Evolutionary conservation across 2,113 vertebrate genomes (phyloP).

Genomic region (Ptyas mucosa): DNA sequence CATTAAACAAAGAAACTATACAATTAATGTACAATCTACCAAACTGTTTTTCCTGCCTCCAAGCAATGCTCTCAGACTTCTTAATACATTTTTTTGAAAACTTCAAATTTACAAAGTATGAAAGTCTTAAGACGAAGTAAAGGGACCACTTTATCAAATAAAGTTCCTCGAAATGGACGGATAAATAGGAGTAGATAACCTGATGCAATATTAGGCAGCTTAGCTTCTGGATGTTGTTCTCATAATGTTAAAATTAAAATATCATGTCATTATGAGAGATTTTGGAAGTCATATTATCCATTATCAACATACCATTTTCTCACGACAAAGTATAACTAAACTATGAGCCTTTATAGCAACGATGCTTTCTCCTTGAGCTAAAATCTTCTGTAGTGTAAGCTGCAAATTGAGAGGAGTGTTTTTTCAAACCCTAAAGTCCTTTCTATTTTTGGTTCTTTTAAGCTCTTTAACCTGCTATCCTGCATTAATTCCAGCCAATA

Average conservation of each 20-base stretch:
- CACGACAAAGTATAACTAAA: slow-evolving; percentile 16
- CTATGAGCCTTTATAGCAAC: background rate
- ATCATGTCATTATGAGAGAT: background rate
- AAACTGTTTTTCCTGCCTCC: background rate
- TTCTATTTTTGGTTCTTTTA: slow-evolving; percentile 62
- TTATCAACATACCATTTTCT: background rate
- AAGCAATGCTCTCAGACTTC: background rate
- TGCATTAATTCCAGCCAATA: slow-evolving; percentile 60
- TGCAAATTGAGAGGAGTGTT: slow-evolving; percentile 53
- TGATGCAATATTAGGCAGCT: background rate
- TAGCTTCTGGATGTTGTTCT: background rate
- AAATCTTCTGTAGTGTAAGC: slow-evolving; percentile 30
- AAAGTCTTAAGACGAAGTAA: background rate
- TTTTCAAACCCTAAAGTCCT: slow-evolving; percentile 53
- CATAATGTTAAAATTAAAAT: background rate
- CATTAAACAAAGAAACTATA: background rate
- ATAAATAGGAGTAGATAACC: background rate
- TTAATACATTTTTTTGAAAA: background rate
- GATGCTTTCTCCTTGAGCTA: background rate
- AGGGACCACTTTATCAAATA: background rate
- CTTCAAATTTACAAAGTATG: no score
- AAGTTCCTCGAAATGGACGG: background rate
- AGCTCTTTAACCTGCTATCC: slow-evolving; percentile 63
- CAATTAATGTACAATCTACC: background rate
- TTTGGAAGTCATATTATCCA: slow-evolving; percentile 33